These are phyloP conservation scores for Dichetophora obliterata DNA, from an alignment of 2,888 invertebrate species.

Conservation along the genomic window DNA sequence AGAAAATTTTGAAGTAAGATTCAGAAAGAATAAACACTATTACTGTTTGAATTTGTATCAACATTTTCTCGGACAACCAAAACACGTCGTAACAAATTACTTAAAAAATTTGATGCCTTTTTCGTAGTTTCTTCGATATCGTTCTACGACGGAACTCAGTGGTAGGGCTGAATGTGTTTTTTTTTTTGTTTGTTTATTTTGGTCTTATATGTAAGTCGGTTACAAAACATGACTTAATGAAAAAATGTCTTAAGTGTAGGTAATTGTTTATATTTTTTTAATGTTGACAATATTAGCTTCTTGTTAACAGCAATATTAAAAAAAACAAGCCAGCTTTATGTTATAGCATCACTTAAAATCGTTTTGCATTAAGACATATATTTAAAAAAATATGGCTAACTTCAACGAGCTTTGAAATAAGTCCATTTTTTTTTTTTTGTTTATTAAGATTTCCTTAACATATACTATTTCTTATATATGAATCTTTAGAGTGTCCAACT, in stretches of 20 bases:
- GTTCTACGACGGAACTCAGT: too few species aligned
- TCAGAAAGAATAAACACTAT: too few species aligned
- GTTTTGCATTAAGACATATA: background rate
- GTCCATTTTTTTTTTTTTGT: constrained; percentile 1
- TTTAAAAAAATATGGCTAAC: background rate
- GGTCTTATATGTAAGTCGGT: background rate
- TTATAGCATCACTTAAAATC: background rate
- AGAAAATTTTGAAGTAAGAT: too few species aligned
- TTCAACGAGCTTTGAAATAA: background rate
- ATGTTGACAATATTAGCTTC: too few species aligned
- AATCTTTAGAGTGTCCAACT: constrained; percentile 5
- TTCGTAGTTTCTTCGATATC: too few species aligned
- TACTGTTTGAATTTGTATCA: too few species aligned
- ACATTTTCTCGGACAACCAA: too few species aligned
- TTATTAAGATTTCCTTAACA: constrained; percentile 14
- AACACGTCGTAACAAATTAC: too few species aligned
- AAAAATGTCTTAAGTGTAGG: background rate
- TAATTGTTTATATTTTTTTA: background rate
- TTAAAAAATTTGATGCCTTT: too few species aligned
- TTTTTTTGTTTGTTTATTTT: background rate
- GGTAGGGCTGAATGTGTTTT: too few species aligned
- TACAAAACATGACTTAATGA: background rate
- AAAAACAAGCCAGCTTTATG: too few species aligned
- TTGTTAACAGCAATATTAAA: too few species aligned
- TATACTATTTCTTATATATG: constrained; percentile 6